Conservation (phyloP, 2,113 vertebrate genomes). For the Chionis minor region DNA sequence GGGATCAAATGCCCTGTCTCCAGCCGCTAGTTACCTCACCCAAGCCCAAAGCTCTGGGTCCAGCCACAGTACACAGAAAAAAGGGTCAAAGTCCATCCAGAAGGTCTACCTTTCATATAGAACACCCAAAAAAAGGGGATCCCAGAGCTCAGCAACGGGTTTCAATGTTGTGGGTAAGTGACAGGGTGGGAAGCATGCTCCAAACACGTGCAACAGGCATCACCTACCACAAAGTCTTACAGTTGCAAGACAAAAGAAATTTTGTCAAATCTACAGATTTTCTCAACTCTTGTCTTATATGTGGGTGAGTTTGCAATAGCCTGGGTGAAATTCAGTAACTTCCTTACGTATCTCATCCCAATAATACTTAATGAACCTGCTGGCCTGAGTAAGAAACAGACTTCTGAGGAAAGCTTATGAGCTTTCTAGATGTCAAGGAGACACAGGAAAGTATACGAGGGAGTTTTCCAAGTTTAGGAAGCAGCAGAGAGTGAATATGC, state of each 20-base stretch:
- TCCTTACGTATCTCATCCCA: background rate
- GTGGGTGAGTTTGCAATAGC: background rate
- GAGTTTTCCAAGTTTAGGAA: background rate
- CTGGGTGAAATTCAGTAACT: background rate
- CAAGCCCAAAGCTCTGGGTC: background rate
- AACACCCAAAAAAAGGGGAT: no score
- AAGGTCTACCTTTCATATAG: background rate
- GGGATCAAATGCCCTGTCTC: background rate
- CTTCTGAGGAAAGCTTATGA: background rate
- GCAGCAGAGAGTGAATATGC: no score
- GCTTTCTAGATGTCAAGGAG: background rate
- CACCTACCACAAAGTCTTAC: background rate
- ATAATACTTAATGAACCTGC: background rate
- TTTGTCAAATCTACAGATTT: background rate
- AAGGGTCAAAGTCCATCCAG: background rate
- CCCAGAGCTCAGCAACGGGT: background rate
- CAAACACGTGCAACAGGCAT: background rate
- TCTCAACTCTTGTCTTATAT: background rate
- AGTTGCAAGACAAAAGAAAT: background rate
- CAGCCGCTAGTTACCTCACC: background rate
- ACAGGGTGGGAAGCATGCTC: background rate
- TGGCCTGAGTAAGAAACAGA: background rate
- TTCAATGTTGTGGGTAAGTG: background rate
- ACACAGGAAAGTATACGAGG: background rate
- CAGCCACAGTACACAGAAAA: accelerated